Evolutionary conservation across 2,888 invertebrate species (phyloP).

Genomic region (Onchidella celtica): DNA sequence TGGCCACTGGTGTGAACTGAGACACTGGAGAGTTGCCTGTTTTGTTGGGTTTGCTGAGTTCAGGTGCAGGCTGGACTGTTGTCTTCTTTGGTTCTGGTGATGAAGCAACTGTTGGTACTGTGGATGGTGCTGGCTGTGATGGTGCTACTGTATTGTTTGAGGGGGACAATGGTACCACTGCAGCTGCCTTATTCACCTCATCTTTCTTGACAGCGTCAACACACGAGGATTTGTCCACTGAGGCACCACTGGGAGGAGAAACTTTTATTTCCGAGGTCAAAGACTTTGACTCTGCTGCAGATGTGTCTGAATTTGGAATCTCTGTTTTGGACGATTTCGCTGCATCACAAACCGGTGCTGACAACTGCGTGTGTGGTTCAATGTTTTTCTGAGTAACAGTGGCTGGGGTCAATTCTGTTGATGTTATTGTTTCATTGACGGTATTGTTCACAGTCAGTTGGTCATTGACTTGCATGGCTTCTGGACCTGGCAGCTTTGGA

Average conservation of each 20-base stretch:
- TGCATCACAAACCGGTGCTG: background rate
- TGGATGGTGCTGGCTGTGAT: background rate
- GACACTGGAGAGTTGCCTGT: slow-evolving; percentile 7
- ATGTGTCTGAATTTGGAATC: background rate
- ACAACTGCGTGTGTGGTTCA: background rate
- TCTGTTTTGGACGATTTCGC: background rate
- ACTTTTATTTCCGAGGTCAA: background rate
- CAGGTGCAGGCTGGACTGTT: slow-evolving; percentile 16
- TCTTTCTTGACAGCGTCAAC: background rate
- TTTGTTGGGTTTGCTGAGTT: background rate
- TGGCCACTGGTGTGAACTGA: slow-evolving; percentile 2
- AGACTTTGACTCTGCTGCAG: background rate
- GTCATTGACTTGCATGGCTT: too few relatives aligned
- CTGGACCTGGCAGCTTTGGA: background rate
- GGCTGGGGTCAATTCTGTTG: background rate
- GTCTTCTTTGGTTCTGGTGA: slow-evolving; percentile 54
- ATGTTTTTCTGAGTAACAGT: background rate
- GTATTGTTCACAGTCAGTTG: too few relatives aligned
- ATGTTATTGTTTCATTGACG: too few relatives aligned
- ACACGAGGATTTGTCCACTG: background rate
- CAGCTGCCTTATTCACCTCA: background rate
- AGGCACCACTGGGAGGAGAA: background rate
- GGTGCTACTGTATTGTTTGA: slow-evolving; percentile 16
- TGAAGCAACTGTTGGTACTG: slow-evolving; percentile 55
- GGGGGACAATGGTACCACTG: background rate